Evolutionary conservation across 2,113 vertebrate genomes (phyloP).

Genomic region (Nasalis larvatus): DNA sequence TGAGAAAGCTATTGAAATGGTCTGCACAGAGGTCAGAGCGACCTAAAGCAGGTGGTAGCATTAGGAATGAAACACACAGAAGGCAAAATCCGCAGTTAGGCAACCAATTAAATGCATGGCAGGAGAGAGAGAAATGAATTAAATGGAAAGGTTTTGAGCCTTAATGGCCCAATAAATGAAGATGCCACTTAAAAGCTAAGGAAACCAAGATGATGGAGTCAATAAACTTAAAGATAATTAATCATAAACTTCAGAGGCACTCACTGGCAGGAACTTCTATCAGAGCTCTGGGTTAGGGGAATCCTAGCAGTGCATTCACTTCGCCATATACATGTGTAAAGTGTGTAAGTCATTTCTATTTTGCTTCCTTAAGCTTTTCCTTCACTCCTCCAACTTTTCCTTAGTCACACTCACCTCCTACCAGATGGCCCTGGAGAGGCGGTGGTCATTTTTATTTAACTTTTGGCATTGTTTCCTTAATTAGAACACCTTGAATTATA

Average conservation of each 20-base stretch:
- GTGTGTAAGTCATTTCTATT: not conserved
- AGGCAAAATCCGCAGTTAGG: not conserved
- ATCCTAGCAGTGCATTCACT: not conserved
- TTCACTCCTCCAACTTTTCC: not conserved
- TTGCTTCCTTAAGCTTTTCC: not conserved
- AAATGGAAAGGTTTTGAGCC: not conserved
- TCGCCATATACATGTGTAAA: not conserved
- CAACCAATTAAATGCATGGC: not conserved
- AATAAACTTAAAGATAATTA: not conserved
- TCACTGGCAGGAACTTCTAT: not conserved
- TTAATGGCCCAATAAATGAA: not conserved
- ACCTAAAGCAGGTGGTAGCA: no score
- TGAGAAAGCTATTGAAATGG: not conserved
- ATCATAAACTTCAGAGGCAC: not conserved
- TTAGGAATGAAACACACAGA: not conserved
- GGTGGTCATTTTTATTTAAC: not conserved
- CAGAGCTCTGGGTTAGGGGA: accelerated
- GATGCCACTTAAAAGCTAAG: not conserved
- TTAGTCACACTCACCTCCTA: not conserved
- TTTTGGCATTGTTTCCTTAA: not conserved
- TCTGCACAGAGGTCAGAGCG: not conserved
- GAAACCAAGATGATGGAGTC: not conserved
- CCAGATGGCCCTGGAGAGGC: not conserved
- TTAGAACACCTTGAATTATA: not conserved
- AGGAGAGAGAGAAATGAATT: not conserved